These are phyloP conservation scores for Matsumurasca onukii DNA, from an alignment of 1,140 invertebrate genomes.

Conservation along the genomic window DNA sequence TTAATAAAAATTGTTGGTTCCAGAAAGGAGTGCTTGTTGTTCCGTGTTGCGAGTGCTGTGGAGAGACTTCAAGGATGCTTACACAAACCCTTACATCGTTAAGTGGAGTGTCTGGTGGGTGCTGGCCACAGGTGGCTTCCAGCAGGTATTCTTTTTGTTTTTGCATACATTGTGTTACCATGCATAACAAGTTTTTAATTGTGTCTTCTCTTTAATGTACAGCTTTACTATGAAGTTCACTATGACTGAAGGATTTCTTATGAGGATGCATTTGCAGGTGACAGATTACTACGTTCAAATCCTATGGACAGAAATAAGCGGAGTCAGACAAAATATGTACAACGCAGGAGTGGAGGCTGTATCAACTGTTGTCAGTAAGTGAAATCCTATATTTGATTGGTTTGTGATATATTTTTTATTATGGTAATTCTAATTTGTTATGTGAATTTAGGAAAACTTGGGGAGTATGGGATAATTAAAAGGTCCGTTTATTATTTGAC, in stretches of 20 bases:
- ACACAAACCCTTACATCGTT: conserved; percentile 5
- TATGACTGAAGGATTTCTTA: too few species aligned
- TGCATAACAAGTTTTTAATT: too few species aligned
- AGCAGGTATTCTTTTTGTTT: too few species aligned
- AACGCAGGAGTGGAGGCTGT: conserved; percentile 8
- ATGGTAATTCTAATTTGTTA: too few species aligned
- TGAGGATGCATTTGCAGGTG: neutral
- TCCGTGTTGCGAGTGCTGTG: neutral
- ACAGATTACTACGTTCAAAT: conserved; percentile 9
- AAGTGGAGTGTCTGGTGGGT: conserved; percentile 9
- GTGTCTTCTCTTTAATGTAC: too few species aligned
- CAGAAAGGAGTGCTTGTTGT: neutral
- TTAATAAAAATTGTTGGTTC: neutral
- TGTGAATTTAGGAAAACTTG: too few species aligned
- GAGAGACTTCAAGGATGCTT: conserved; percentile 3
- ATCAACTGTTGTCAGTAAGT: conserved; percentile 1
- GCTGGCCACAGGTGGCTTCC: neutral
- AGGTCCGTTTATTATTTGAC: too few species aligned
- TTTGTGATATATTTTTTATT: neutral
- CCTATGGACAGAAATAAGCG: conserved; percentile 4
- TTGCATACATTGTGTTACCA: too few species aligned
- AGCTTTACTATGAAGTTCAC: too few species aligned
- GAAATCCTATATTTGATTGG: neutral
- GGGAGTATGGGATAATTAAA: too few species aligned
- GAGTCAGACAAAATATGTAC: neutral